Base-by-base conservation (phyloP, 2,113 vertebrate species). In the Hydropotes inermis region DNA sequence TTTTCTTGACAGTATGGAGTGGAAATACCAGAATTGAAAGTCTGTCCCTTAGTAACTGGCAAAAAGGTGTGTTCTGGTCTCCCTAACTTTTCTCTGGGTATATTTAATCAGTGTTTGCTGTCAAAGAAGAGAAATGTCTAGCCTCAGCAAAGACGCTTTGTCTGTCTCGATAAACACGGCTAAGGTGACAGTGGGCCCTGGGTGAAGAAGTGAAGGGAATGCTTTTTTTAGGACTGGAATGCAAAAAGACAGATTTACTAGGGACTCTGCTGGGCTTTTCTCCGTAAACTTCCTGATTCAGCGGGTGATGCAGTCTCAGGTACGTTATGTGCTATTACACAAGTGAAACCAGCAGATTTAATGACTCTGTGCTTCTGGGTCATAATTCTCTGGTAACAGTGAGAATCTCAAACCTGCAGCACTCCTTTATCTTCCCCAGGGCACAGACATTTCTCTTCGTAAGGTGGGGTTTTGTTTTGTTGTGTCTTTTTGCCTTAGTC, bases 201-300 rank as follows among this genome's bases (percentile, higher is more conserved):
- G 30, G 55, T 94, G 93, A n/a, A 85, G 55, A 96, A 96, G 58
- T 14, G 8, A 76, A 52, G 28, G 57, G 79, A 79, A 93, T 60
- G 45, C 89, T 36, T 97, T 92, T 91, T 91, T 91, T 98, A 88
- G 97, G 95, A 92, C 47, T 94, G 27, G 84, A 98, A 95, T 88
- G 83, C 93, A 89, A 93, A 95, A 96, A 76, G 90, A 94, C 91
- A 97, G 97, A 97, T 98, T 98, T 97, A 88, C 91, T 87, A 54
- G 83, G 70, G 54, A 2, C 52, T 94, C n/a, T 67, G 47, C 76
- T 39, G 85, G 25, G 7, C 15, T 74, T 57, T 87, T 19, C 58
- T 87, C 45, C 12, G n/a, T 79, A 36, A 96, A 91, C 85, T 91
- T 93, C 89, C 96, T 97, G 92, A 97, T 96, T 97, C 95, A 97